Evolutionary conservation across 2,113 vertebrate species (phyloP).

Genomic region (Pagrus major): DNA sequence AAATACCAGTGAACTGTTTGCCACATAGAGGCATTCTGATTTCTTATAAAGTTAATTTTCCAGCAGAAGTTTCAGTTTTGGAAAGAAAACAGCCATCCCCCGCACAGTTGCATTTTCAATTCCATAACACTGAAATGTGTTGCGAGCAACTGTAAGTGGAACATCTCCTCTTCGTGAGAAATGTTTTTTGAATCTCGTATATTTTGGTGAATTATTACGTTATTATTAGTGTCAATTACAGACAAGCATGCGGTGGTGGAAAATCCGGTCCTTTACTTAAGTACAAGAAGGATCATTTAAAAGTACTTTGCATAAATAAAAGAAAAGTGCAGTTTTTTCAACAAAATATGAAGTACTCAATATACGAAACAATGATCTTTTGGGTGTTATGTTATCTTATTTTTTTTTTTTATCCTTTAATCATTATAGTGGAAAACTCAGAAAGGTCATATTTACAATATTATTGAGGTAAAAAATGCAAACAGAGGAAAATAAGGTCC

Average conservation of each 20-base stretch:
- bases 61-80: conserved; percentile 39
- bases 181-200: background rate
- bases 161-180: conserved; percentile 22
- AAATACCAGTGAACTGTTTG: conserved; percentile 24
- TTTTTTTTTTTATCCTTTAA: background rate
- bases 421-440: too few relatives aligned
- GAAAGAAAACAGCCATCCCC: background rate
- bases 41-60: conserved; percentile 27
- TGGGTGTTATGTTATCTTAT: background rate
- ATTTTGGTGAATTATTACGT: background rate
- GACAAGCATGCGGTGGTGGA: background rate
- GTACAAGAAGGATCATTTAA: too few relatives aligned
- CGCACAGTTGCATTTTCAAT: conserved; percentile 29
- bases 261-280: background rate
- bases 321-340: too few relatives aligned
- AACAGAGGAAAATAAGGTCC: too few relatives aligned
- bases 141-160: conserved; percentile 31
- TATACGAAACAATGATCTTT: background rate
- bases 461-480: too few relatives aligned
- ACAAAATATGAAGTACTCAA: too few relatives aligned
- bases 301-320: too few relatives aligned
- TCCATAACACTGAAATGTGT: background rate
- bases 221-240: background rate
- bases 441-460: too few relatives aligned
- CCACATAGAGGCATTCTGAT: conserved; percentile 5